Evolutionary conservation across 37 sponge, comb jelly and placozoan genomes (phyloP), one percentile per base, ranked within the genome.

Genomic region (Aphrocallistes beatrix): DNA sequence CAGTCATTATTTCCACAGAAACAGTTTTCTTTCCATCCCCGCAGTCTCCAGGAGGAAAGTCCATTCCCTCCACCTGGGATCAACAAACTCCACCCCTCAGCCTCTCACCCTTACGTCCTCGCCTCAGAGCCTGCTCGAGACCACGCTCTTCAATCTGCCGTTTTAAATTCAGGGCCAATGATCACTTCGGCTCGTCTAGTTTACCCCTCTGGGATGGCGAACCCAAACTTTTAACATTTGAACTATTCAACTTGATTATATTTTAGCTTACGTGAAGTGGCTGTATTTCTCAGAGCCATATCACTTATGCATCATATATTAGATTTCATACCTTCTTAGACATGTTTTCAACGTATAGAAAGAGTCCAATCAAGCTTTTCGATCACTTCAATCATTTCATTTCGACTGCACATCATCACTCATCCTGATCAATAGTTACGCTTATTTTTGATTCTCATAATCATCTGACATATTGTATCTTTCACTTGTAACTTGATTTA

Each of bases 361-460:
- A n/a, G n/a, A n/a, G n/a, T n/a, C n/a, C 75, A 60, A 19, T 32
- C 75, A 42, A 60, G 75, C 75, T 60, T 60, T 60, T 19, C 75
- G n/a, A 60, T 60, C 75, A 60, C n/a, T 60, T 60, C 75, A 60
- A 60, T 19, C n/a, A 19, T 60, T 30, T 25, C 34, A 19, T 25
- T 32, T 30, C 6, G 75, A 25, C n/a, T n/a, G n/a, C 32, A 32
- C 75, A 60, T 60, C 75, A 60, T 60, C 10, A 32, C 25, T 32
- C 75, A 6, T 60, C 75, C n/a, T 60, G 8, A 13, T 60, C 10
- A 30, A 60, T 30, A 25, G n/a, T 32, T 60, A 60, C 75, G 75
- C 75, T 60, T 60, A 60, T 60, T 60, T 60, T 60, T 60, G 75
- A 60, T 60, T 60, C 75, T 42, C 45, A 25, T 60, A 25, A 60